These are phyloP conservation scores for Gonatopus flavifemur DNA, from an alignment of 1,140 invertebrate species.

Conservation along the genomic window DNA sequence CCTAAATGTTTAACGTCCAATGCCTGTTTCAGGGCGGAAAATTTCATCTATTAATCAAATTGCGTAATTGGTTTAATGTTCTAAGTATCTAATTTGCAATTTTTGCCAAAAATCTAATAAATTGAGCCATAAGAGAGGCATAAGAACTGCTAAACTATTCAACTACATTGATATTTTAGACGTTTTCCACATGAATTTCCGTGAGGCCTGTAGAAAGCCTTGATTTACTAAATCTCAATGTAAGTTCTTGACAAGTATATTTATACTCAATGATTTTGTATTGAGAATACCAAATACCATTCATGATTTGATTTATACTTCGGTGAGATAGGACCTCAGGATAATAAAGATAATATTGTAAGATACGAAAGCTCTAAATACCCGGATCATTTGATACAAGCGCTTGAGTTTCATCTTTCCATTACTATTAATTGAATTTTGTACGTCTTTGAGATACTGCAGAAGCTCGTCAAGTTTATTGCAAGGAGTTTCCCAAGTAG, in stretches of 20 bases:
- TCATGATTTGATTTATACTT: too few species aligned
- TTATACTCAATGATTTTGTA: too few species aligned
- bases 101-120: slow-evolving; percentile 3
- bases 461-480: slow-evolving; percentile 65
- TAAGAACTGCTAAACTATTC: too few species aligned
- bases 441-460: slow-evolving; percentile 69
- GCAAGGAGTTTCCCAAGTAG: slow-evolving; percentile 70
- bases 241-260: too few species aligned
- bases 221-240: too few species aligned
- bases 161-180: too few species aligned
- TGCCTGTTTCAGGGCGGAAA: slow-evolving; percentile 53
- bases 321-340: too few species aligned
- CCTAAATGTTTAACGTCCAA: slow-evolving; percentile 64
- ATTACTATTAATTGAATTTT: slow-evolving; percentile 65
- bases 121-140: slow-evolving; percentile 8
- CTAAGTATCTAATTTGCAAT: background rate
- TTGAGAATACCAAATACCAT: too few species aligned
- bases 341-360: too few species aligned
- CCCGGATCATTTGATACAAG: slow-evolving; percentile 68
- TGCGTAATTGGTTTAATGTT: slow-evolving; percentile 2
- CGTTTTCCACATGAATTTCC: too few species aligned
- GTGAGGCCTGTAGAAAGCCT: too few species aligned
- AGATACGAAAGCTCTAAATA: slow-evolving; percentile 29
- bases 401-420: slow-evolving; percentile 77
- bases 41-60: background rate